A percentile compares a stretch with the other conserved stretches of the same genome.
Conservation (phyloP, 2,888 invertebrate genomes). For the Anarsia innoxiella region DNA sequence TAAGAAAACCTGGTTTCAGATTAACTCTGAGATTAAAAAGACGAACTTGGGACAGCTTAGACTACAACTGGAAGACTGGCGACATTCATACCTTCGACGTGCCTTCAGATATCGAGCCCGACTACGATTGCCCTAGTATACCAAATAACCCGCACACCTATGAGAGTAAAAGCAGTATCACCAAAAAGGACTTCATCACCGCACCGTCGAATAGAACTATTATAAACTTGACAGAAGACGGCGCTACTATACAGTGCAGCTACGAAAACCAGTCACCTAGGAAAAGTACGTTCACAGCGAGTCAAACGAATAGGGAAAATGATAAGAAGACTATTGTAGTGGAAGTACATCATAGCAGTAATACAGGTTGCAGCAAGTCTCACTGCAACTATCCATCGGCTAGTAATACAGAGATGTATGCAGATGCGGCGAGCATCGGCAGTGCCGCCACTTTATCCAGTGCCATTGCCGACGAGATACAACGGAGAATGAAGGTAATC, state of each 20-base stretch:
- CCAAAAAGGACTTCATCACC: slow-evolving; percentile 47
- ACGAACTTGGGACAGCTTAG: slow-evolving; percentile 77
- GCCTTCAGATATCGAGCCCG: slow-evolving; percentile 67
- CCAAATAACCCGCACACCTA: slow-evolving; percentile 65
- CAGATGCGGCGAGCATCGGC: slow-evolving; percentile 50
- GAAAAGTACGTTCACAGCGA: slow-evolving; percentile 48
- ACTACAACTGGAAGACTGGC: slow-evolving; percentile 72
- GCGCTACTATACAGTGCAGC: slow-evolving; percentile 81
- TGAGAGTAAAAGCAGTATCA: slow-evolving; percentile 49
- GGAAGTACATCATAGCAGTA: slow-evolving; percentile 79
- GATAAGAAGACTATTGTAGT: slow-evolving; percentile 82
- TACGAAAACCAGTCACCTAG: slow-evolving; percentile 63
- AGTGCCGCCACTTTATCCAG: slow-evolving; percentile 61
- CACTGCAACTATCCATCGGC: slow-evolving; percentile 49
- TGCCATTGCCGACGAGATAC: slow-evolving; percentile 70
- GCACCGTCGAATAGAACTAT: slow-evolving; percentile 80
- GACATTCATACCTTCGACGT: slow-evolving; percentile 67
- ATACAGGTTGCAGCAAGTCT: slow-evolving; percentile 43
- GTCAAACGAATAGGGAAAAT: slow-evolving; percentile 44
- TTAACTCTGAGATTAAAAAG: slow-evolving; percentile 62
- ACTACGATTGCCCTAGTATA: slow-evolving; percentile 65
- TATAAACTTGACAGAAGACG: slow-evolving; percentile 82
- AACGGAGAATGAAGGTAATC: slow-evolving; percentile 42
- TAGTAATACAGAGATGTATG: slow-evolving; percentile 36
- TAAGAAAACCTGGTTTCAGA: slow-evolving; percentile 48